phyloP scores from a whole-genome alignment of 35 echinoderm and acorn worm genomes.

The Heliocidaris tuberculata region DNA sequence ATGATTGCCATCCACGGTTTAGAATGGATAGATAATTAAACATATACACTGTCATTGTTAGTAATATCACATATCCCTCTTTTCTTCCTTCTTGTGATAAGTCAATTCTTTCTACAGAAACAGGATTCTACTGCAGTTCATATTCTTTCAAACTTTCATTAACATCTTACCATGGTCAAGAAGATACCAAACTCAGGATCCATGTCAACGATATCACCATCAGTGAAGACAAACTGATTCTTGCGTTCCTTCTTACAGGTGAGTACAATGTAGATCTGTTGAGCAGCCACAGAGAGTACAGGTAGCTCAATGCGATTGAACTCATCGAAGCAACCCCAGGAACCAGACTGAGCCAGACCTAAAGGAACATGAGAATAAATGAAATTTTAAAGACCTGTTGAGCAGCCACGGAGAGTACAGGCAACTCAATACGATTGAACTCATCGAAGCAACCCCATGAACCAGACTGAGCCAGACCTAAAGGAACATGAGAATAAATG shows the following conservation, averaged over 20 bases:
- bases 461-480: slow-evolving; percentile 98
- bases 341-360: slow-evolving; percentile 98
- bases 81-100: too few species aligned
- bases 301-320: slow-evolving; percentile 98
- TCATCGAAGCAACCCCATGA: slow-evolving; percentile 98
- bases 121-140: too few species aligned
- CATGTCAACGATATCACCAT: slow-evolving; percentile 86
- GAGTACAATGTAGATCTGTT: slow-evolving; percentile 93
- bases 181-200: slow-evolving; percentile 98
- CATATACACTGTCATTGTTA: too few species aligned
- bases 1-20: too few species aligned
- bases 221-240: slow-evolving; percentile 84
- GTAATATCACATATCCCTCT: too few species aligned
- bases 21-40: too few species aligned
- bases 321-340: slow-evolving; percentile 97
- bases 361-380: slow-evolving; percentile 23
- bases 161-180: slow-evolving; percentile 92
- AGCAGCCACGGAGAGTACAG: slow-evolving; percentile 91
- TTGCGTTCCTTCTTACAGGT: slow-evolving; percentile 95
- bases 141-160: too few species aligned
- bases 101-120: too few species aligned
- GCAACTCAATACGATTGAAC: slow-evolving; percentile 97
- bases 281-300: slow-evolving; percentile 91
- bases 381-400: slow-evolving; percentile 63
- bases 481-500: slow-evolving; percentile 1